A percentile compares a stretch with the other conserved stretches of the same genome.
phyloP scores from a whole-genome alignment of 2,797 vertebrate genomes.

The Syngnathus acus region DNA sequence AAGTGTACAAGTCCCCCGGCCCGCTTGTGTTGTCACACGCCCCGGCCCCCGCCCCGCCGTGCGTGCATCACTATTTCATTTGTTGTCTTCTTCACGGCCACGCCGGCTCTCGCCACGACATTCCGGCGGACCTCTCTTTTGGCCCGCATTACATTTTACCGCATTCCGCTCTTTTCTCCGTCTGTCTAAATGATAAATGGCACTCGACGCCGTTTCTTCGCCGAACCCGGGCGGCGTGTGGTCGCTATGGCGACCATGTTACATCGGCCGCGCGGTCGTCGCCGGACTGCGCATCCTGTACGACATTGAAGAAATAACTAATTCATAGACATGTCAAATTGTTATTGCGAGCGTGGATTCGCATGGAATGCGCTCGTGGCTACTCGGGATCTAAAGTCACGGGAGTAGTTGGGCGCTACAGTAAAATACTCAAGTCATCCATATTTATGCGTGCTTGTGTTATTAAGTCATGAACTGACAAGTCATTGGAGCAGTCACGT shows the following conservation, averaged over 20 bases:
- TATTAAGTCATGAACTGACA: background rate
- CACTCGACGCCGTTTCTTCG: background rate
- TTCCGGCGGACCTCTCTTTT: background rate
- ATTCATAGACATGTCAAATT: background rate
- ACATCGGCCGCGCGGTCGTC: background rate
- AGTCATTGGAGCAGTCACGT: background rate
- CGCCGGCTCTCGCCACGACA: background rate
- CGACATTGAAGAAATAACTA: background rate
- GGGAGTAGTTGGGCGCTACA: background rate
- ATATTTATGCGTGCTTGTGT: background rate
- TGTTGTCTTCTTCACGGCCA: conserved; percentile 31
- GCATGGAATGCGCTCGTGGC: background rate
- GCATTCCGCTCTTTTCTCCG: background rate
- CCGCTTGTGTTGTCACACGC: conserved; percentile 12
- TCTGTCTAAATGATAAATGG: conserved; percentile 2
- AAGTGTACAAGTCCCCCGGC: conserved; percentile 44
- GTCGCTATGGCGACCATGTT: background rate
- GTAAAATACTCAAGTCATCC: background rate
- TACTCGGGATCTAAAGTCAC: background rate
- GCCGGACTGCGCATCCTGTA: background rate
- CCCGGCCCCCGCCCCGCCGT: background rate
- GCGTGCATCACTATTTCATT: conserved; percentile 12
- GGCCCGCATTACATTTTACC: background rate
- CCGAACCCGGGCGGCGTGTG: background rate
- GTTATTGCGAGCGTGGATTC: background rate